These are phyloP conservation scores for Sitta europaea DNA, from an alignment of 2,113 vertebrate species.

Conservation along the genomic window DNA sequence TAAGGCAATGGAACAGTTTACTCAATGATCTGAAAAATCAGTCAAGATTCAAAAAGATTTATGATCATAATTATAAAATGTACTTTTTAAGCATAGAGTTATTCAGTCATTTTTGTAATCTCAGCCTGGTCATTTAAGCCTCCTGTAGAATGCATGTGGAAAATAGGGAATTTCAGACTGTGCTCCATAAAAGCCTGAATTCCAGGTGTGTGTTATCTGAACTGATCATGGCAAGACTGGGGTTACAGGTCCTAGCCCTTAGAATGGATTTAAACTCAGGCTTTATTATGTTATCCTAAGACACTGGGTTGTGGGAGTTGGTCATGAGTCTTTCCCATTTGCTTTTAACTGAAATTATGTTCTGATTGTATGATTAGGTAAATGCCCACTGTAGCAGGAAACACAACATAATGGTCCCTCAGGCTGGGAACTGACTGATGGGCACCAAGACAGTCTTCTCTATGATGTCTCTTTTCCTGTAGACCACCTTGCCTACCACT, in stretches of 20 bases:
- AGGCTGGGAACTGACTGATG: neutral
- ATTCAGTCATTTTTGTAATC: neutral
- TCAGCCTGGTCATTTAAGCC: neutral
- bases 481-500: neutral
- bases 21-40: neutral
- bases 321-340: neutral
- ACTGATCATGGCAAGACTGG: neutral
- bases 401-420: neutral
- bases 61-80: neutral
- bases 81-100: neutral
- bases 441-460: neutral
- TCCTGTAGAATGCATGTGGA: neutral
- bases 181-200: neutral
- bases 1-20: neutral
- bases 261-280: neutral
- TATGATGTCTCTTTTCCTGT: neutral
- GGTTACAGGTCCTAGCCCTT: neutral
- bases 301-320: neutral
- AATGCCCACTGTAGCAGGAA: neutral
- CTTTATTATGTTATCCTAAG: neutral
- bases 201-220: neutral
- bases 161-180: neutral
- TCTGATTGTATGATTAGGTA: neutral
- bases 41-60: neutral
- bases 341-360: neutral